Base-by-base conservation (phyloP, 2,113 vertebrate species). In the Mesocricetus auratus region DNA sequence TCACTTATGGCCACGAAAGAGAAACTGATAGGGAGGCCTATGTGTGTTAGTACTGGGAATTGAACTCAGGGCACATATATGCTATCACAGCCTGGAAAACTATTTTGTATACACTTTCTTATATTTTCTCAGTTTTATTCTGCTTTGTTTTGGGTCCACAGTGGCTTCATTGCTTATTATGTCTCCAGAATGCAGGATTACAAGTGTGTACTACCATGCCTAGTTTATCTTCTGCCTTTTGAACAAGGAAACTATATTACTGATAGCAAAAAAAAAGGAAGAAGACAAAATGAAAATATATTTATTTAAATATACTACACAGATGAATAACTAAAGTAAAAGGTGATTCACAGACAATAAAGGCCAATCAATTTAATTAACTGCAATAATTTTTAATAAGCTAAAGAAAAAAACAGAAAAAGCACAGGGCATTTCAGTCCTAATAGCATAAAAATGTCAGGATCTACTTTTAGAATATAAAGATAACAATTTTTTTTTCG, bases 281-380 rank as follows among this genome's bases (percentile, higher is more conserved):
- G 45, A 94, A 73, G 71, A 86, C 83, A 83, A 93, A 78, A 91
- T 68, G 39, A 89, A 95, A 26, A 86, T 24, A 50, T 33, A 82
- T 42, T 64, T 58, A 92, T 83, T 82, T n/a, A 83, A 62, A 42
- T 83, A 62, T 42, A 62, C n/a, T n/a, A 71, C 26, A 26, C 1
- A 95, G 60, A 94, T 75, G 74, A 89, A 92, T 58, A 39, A 86
- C 92, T 71, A 82, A 94, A 74, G 60, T 42, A 93, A 89, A 77
- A 29, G 47, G 53, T 68, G 56, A 93, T 29, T 78, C 56, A 90
- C 36, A 74, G 68, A 89, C 33, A 64, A 64, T 3, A 0, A 33
- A 60, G 26, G 45, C 50, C 85, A 58, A 58, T 50, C 47, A 71
- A 82, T 60, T 60, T 29, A 73, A 36, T 22, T 29, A 73, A 36